Evolutionary conservation across 2,113 vertebrate genomes (phyloP).

Genomic region (Strix uralensis): DNA sequence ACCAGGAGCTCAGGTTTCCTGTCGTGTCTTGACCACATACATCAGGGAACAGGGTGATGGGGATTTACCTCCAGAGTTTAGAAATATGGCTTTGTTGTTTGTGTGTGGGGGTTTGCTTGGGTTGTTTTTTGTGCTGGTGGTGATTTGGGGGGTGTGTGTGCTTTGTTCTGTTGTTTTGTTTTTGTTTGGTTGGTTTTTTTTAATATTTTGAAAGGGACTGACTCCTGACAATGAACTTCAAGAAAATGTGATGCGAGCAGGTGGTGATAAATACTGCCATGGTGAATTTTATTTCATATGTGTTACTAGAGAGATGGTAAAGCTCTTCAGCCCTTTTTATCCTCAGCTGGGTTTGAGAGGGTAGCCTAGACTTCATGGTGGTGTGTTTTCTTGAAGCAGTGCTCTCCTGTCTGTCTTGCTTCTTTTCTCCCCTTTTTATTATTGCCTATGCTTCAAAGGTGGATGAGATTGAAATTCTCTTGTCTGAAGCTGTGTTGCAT

Average conservation of each 20-base stretch:
- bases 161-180: neutral
- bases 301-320: neutral
- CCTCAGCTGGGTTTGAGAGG: neutral
- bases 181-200: neutral
- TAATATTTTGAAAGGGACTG: neutral
- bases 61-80: neutral
- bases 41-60: neutral
- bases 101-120: neutral
- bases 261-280: neutral
- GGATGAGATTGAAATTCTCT: neutral
- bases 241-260: neutral
- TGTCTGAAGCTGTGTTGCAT: neutral
- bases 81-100: neutral
- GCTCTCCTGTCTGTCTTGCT: neutral
- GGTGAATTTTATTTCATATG: neutral
- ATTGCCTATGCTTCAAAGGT: neutral
- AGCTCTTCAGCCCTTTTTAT: neutral
- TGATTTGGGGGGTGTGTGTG: neutral
- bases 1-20: neutral
- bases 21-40: fast-evolving
- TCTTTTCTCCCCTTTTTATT: neutral
- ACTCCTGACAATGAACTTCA: neutral
- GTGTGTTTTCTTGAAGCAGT: neutral
- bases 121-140: neutral
- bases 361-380: neutral